Base-by-base conservation (phyloP, 2,797 vertebrate genomes). In the Sitta carolinensis region DNA sequence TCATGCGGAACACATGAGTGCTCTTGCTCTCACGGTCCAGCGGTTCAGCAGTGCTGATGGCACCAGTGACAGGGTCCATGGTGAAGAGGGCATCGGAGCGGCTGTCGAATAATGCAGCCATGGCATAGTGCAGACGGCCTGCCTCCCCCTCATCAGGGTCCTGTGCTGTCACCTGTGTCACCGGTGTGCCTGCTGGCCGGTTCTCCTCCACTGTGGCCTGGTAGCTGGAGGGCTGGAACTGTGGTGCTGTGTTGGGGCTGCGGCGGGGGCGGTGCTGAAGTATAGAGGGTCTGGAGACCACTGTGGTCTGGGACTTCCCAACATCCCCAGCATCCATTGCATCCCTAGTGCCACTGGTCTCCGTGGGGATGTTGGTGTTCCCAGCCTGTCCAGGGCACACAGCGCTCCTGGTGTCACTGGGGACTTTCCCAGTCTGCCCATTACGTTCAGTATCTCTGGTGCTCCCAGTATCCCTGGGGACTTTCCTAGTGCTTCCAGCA, bases 201-300 rank as follows among this genome's bases (percentile, higher is more conserved):
- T 99, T 99, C 97, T 99, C 99, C 0, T 98, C 97, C 94, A 99
- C 98, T 0, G 98, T 98, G 79, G 98, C 99, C 97, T 99, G 99
- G 97, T 99, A 99, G 97, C 98, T 99, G n/a, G 99, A 98, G 25
- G 98, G 98, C 88, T 99, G 98, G 95, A 99, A 99, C 97, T 99
- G 99, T 1, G 99, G 99, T 11, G 98, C 98, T 36, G 95, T 97
- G 95, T 99, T 99, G 54, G 98, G 90, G 62, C 98, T 98, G 95
- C 99, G 98, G 96, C 92, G 30, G 91, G 81, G 76, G 92, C 40
- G 91, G 34, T 20, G 50, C 26, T 70, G 64, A 48, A 27, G 20
- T 43, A 43, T 7, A 38, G 29, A 14, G 17, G 20, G 11, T 11
- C 51, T 45, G n/a, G 72, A 12, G 10, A 57, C 20, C 13, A 43